A percentile compares a stretch with the other conserved stretches of the same genome.
phyloP scores from a whole-genome alignment of 1,140 invertebrate species.

The Hylaeus anthracinus region DNA sequence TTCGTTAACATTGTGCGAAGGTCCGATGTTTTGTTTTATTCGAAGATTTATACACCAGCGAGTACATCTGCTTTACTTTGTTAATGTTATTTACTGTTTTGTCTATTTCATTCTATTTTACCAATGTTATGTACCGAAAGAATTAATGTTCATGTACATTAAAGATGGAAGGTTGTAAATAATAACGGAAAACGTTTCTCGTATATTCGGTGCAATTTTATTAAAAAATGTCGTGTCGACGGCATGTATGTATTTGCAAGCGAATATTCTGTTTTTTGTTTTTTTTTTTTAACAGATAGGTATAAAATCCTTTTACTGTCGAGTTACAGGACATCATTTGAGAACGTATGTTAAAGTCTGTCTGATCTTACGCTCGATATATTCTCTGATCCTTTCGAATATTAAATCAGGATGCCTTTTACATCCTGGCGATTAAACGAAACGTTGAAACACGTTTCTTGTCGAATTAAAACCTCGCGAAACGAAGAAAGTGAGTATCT shows the following conservation, averaged over 20 bases:
- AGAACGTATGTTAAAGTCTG: not conserved
- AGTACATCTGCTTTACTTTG: not conserved
- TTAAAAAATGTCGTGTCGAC: slow-evolving; percentile 31
- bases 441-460: not conserved
- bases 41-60: not conserved
- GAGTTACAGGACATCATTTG: slow-evolving; percentile 2
- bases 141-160: too few species aligned
- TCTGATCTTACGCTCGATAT: not conserved
- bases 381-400: not conserved
- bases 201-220: slow-evolving; percentile 31
- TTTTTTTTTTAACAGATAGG: not conserved
- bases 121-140: too few species aligned
- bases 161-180: not conserved
- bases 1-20: too few species aligned
- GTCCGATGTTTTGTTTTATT: too few species aligned
- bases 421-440: not conserved
- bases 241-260: slow-evolving; percentile 10
- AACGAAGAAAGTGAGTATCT: not conserved
- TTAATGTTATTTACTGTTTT: not conserved
- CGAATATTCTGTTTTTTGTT: not conserved
- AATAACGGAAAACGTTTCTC: not conserved
- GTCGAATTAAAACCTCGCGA: not conserved
- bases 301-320: slow-evolving; percentile 17
- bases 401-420: not conserved
- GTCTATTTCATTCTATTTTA: too few species aligned